Base-by-base conservation (phyloP, 2,797 vertebrate species). In the Megaceryle alcyon region DNA sequence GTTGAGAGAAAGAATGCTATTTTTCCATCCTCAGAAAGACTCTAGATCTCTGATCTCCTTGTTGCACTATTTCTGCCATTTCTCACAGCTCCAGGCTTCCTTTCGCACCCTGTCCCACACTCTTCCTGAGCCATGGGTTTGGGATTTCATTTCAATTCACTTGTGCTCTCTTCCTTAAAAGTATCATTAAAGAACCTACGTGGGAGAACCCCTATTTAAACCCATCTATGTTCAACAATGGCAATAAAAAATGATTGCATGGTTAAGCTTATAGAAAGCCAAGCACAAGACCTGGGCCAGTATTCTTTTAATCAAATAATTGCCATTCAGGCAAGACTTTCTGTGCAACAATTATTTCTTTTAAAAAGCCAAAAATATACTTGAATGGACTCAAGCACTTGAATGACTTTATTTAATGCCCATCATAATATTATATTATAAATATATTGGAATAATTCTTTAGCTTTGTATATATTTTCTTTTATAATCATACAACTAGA, bases 301-400 rank as follows among this genome's bases (percentile, higher is more conserved):
- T 90, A 94, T 75, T 94, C 75, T 90, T 95, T 90, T 97, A 95
- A 97, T 97, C 80, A 96, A 94, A 96, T 96, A 97, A 97, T 95
- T 96, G 77, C 85, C 92, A 95, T 87, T 93, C 91, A 94, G 70
- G 59, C 48, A 0, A 94, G 73, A 84, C 19, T 88, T 94, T 92
- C 66, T 86, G 54, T 88, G 86, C 68, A 90, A 95, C 46, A 95
- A 95, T 95, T 94, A 96, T 86, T 94, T 90, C 95, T 82, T 80
- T 79, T 79, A 43, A 73, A 95, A 93, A 94, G 46, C 70, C 56
- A 25, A 5, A 29, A 81, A 92, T 90, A 91, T 43, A 95, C 35
- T 92, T 90, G 80, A 96, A 94, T 91, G 60, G 96, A 91, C 80
- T 79, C 82, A 90, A 94, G 60, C 73, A 88, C 33, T 92, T 73